Evolutionary conservation across 2,888 invertebrate species (phyloP), one percentile per base, ranked within the genome.

Genomic region (Drosophila sordidula): DNA sequence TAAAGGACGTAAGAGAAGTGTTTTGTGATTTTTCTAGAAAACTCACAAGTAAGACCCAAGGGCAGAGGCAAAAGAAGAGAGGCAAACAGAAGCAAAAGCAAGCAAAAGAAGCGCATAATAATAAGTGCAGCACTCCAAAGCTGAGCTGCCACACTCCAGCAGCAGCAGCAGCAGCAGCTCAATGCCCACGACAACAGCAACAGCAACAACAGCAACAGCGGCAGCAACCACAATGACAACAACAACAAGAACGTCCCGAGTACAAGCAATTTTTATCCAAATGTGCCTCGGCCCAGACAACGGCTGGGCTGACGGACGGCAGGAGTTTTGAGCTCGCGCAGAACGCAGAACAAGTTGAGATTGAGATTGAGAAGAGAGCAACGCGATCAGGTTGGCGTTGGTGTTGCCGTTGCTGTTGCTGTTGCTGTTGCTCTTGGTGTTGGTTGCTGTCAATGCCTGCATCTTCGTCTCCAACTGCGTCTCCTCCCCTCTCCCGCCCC

Each of bases 1-100:
- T 89, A 84, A 89, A 89, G 89, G 90, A 91, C 91, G 89, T 72
- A 79, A 72, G 73, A 78, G 78, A 80, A 78, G 80, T 72, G 68
- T 71, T 70, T 61, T 59, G 59, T 70, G 80, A 77, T 69, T 89
- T 89, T 81, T 89, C 65, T 81, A 80, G 78, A 81, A 78, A 78
- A 75, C 70, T 55, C 55, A 62, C 42, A 54, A 32, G 34, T 25
- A 14, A 14, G 18, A 63, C 39, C 51, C 49, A 65, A 58, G 42
- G 54, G 58, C 64, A 57, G 56, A 69, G 54, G 25, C 34, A 52
- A 39, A 45, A 44, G 39, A 34, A 62, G 55, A 49, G 59, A 64
- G 32, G 49, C 56, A 66, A 63, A 74, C 58, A 78, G 78, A 74
- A 77, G 66, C 73, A 80, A 61, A 68, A 66, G 58, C 63, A 54